Base-by-base conservation (phyloP, 2,888 invertebrate species). In the Eilema caniola region DNA sequence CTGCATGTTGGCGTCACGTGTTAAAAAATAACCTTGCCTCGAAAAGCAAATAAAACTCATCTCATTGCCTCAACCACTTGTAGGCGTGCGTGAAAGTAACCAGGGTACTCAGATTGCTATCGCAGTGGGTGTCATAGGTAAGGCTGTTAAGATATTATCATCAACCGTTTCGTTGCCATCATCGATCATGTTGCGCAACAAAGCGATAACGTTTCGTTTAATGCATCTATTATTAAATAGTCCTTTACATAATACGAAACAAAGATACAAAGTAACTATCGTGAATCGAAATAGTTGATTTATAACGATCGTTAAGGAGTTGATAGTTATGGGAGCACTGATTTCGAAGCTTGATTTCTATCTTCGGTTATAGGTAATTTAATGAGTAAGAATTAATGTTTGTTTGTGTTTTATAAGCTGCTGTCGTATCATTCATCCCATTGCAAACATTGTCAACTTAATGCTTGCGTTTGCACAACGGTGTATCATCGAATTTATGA, bases 121-220 rank as follows among this genome's bases (percentile, higher is more conserved):
- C 88, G 69, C 74, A 72, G 91, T 92, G 88, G 92, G 91, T 89
- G 92, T 90, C 86, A 83, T 84, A 86, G 83, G 85, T 89, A 85
- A 84, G 80, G 77, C 75, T 74, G 68, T 66, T 75, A 74, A 79
- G 83, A 80, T 79, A 66, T 65, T 72, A 78, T 78, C 80, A 68
- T 64, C 62, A 71, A 69, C 70, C 61, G 72, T 78, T 75, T 72
- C 66, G 68, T 78, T 76, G 71, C 70, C 65, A 79, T 82, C 82
- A 84, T 87, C 79, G 80, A 84, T 87, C 85, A 83, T 78, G 76
- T 88, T 84, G 76, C 77, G 72, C 74, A 86, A 86, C 76, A 77
- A 76, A 66, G 71, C 75, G 79, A 83, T 85, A 84, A 79, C 76
- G 76, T 77, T 81, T 78, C 78, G 72, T 78, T 78, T 79, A 79